Conservation (phyloP, 2,797 vertebrate genomes). For the Varecia variegata region DNA sequence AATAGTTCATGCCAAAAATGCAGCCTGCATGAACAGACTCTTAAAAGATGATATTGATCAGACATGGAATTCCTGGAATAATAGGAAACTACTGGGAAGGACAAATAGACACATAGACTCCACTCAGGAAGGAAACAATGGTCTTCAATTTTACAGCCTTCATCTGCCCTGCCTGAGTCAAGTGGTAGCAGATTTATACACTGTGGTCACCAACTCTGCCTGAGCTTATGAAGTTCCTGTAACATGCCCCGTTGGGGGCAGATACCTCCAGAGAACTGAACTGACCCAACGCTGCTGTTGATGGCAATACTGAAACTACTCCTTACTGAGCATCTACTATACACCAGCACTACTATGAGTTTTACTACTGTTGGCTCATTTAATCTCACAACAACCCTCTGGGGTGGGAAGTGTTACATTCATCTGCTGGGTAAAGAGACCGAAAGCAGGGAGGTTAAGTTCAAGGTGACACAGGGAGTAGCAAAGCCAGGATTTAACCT, state of each 20-base stretch:
- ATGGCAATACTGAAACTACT: not conserved
- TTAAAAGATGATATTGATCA: conserved; percentile 32
- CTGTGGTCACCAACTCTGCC: not conserved
- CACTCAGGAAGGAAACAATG: conserved; percentile 19
- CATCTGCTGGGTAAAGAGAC: not conserved
- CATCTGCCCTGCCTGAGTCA: not conserved
- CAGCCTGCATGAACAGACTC: conserved; percentile 17
- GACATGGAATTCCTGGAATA: conserved; percentile 32
- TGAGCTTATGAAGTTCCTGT: not conserved
- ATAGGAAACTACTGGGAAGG: conserved; percentile 27
- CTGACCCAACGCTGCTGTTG: not conserved
- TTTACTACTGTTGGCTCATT: not conserved
- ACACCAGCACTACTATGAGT: not conserved
- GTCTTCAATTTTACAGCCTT: conserved; percentile 27
- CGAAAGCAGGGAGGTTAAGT: not conserved
- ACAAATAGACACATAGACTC: conserved; percentile 15
- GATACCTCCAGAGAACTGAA: not conserved
- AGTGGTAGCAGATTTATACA: not conserved
- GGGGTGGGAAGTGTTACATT: not conserved
- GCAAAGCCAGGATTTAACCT: not conserved
- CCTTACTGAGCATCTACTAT: not conserved
- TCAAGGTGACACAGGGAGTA: not conserved
- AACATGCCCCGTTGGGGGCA: not conserved
- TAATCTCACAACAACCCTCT: not conserved
- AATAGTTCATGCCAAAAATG: conserved; percentile 42